Percentiles rank a stretch among this genome's conserved stretches.
Conservation (phyloP, 2,888 invertebrate species). For the Galeruca laticollis region DNA sequence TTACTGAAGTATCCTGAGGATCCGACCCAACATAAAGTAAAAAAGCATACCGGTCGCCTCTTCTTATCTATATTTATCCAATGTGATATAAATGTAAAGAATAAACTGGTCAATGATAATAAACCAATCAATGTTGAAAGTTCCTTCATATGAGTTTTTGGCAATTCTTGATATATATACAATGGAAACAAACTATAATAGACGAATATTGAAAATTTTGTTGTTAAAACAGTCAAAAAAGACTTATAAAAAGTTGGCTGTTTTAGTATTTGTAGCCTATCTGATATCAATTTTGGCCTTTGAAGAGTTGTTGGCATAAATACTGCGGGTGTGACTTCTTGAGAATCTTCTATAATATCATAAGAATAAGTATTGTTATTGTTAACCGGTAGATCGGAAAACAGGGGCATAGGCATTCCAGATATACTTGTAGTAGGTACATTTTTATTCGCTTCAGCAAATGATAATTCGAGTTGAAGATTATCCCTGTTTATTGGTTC, state of each 20-base stretch:
- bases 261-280: constrained; percentile 53
- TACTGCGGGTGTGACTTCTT: constrained; percentile 46
- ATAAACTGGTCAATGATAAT: constrained; percentile 54
- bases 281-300: constrained; percentile 36
- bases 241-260: constrained; percentile 70
- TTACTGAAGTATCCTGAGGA: constrained; percentile 72
- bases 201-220: constrained; percentile 70
- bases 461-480: constrained; percentile 50
- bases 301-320: constrained; percentile 55
- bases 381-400: constrained; percentile 70
- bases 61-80: constrained; percentile 59
- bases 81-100: constrained; percentile 56
- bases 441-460: constrained; percentile 47
- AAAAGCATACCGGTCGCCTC: constrained; percentile 58
- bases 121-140: constrained; percentile 57
- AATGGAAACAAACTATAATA: constrained; percentile 70
- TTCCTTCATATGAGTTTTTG: constrained; percentile 53
- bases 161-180: constrained; percentile 64
- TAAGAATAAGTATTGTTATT: constrained; percentile 65
- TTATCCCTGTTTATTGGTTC: constrained; percentile 43
- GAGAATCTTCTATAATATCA: constrained; percentile 52
- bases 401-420: constrained; percentile 69
- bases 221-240: constrained; percentile 69
- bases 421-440: constrained; percentile 41
- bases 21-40: constrained; percentile 68